phyloP scores from a whole-genome alignment of 35 echinoderm and acorn worm species.

The Chiridota heheva region DNA sequence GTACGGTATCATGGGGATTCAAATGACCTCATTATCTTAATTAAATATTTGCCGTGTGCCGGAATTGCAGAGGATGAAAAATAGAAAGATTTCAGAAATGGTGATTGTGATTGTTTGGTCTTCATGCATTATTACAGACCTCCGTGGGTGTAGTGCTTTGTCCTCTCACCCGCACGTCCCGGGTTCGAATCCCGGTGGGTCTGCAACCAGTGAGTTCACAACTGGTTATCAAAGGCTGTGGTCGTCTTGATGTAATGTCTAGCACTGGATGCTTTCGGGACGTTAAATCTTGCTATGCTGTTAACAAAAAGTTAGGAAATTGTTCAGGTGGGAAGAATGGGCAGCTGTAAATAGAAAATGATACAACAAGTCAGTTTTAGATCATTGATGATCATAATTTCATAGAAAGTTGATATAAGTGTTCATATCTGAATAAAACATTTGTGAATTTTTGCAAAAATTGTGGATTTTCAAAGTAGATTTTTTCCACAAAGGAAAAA shows the following conservation, averaged over 20 bases:
- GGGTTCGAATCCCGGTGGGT: too few species aligned
- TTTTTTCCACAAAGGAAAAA: too few species aligned
- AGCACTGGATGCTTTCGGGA: too few species aligned
- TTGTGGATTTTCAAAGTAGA: too few species aligned
- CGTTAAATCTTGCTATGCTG: too few species aligned
- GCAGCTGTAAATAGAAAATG: background rate
- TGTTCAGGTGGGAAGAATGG: background rate
- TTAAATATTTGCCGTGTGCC: background rate
- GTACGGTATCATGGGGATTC: background rate
- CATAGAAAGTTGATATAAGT: background rate
- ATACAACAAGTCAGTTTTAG: background rate
- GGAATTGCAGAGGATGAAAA: background rate
- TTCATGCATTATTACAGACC: background rate
- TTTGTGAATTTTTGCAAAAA: too few species aligned
- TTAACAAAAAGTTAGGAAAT: background rate
- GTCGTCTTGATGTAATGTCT: too few species aligned
- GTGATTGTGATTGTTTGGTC: background rate
- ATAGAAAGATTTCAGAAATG: background rate
- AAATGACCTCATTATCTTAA: background rate
- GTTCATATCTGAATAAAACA: too few species aligned
- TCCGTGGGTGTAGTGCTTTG: background rate
- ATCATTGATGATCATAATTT: background rate
- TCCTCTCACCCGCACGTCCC: too few species aligned
- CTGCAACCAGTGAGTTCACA: too few species aligned
- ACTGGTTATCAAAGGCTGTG: too few species aligned